These are phyloP conservation scores for Hephaestus fuliginosus DNA, from an alignment of 2,797 vertebrate genomes.

Conservation along the genomic window DNA sequence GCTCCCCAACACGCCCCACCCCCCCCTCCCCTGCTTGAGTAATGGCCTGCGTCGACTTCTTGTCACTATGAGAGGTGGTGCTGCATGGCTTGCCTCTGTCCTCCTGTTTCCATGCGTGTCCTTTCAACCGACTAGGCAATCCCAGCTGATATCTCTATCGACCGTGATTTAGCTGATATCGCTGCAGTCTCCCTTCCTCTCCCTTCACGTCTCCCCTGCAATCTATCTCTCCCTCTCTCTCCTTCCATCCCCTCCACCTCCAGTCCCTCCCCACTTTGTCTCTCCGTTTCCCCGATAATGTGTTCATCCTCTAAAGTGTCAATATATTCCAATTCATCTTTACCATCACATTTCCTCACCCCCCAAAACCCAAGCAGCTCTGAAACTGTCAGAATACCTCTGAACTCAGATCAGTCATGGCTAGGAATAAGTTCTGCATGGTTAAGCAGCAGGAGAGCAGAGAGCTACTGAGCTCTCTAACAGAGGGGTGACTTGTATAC, in stretches of 20 bases:
- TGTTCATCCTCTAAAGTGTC: slow-evolving; percentile 61
- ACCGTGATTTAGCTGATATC: slow-evolving; percentile 85
- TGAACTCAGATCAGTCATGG: slow-evolving; percentile 70
- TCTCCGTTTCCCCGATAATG: slow-evolving; percentile 49
- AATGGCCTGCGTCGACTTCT: slow-evolving; percentile 85
- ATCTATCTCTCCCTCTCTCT: slow-evolving; percentile 27
- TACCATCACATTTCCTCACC: slow-evolving; percentile 30
- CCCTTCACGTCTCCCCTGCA: slow-evolving; percentile 34
- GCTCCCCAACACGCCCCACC: slow-evolving; percentile 39
- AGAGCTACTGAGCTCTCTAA: slow-evolving; percentile 55
- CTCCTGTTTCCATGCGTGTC: slow-evolving; percentile 82
- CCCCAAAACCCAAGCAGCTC: slow-evolving; percentile 36
- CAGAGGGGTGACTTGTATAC: slow-evolving; percentile 67
- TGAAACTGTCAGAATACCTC: slow-evolving; percentile 59
- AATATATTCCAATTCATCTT: slow-evolving; percentile 62
- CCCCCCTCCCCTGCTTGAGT: slow-evolving; percentile 76
- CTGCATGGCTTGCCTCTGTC: slow-evolving; percentile 81
- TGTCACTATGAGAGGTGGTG: slow-evolving; percentile 87
- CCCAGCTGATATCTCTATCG: slow-evolving; percentile 88
- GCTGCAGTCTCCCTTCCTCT: slow-evolving; percentile 53
- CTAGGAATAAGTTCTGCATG: slow-evolving; percentile 75
- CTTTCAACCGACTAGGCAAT: slow-evolving; percentile 85
- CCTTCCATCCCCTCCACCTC: slow-evolving; percentile 30
- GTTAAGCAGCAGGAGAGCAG: slow-evolving; percentile 69
- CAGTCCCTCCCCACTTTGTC: slow-evolving; percentile 33